Evolutionary conservation across 2,797 vertebrate species (phyloP), one percentile per base, ranked within the genome.

Genomic region (Babyrousa celebensis): DNA sequence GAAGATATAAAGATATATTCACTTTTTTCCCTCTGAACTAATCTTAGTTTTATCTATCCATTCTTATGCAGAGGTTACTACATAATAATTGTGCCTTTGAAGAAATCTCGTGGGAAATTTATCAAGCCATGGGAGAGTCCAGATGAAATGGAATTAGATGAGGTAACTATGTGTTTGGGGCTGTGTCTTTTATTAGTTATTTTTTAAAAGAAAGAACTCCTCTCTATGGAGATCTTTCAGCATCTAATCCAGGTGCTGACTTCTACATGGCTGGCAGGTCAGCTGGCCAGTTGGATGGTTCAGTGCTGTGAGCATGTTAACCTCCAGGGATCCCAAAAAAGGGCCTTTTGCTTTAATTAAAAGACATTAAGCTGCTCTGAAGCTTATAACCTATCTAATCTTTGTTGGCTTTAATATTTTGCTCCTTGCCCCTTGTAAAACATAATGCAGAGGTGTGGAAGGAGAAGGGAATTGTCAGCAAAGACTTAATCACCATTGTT

Each of bases 71-170:
- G 99, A 99, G 99, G 99, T 91, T 99, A 99, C 98, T 99, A 99
- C 97, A 99, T 99, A 89, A 99, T 99, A 96, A 99, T 99, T 95
- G 99, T 99, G 70, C 99, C 99, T 97, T 99, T 99, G 98, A 99
- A 99, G 99, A 99, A 99, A 96, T 99, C 99, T 97, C 99, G 99
- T 80, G 99, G 99, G 94, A 99, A 99, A 98, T 99, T 99, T 98
- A 98, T 99, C 98, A 99, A 99, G 98, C 99, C 99, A 18, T 99
- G 99, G 99, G 99, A 99, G 97, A 99, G 98, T 98, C 99, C 99
- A 0, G 99, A 99, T 97, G 99, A 99, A 98, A 99, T 99, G 99
- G 99, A 99, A 98, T 98, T 99, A 97, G 99, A 99, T 97, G 99
- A 99, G 99, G 99, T 99, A 99, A 96, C 70, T 97, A 56, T 87